Base-by-base conservation (phyloP, 2,797 vertebrate species). In the Otolemur crassicaudatus region DNA sequence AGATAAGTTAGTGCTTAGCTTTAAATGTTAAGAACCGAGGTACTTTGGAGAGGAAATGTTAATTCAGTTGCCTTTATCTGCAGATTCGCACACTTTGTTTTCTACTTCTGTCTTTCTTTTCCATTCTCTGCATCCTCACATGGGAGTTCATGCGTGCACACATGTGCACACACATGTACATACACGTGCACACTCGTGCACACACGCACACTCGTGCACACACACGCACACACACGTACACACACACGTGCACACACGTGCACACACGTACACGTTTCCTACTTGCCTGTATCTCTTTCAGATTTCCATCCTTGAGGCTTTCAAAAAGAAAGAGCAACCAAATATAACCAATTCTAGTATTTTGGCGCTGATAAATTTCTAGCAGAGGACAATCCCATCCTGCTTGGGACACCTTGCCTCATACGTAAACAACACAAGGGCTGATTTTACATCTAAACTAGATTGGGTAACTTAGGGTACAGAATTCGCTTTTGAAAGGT, bases 1-100 rank as follows among this genome's bases (percentile, higher is more conserved):
- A 63, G 80, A 79, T 56, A 89, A 94, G 72, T 96, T 90, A 73
- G 83, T 61, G 69, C 17, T 43, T 19, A 11, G 40, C 53, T 65
- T 25, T 27, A 27, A 29, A 31, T 46, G 91, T 37, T 87, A 53
- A 65, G 79, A 82, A 75, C 22, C 2, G 0, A 3, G 58, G 60
- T 23, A 20, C 27, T 72, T 85, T 34, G 27, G 67, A 60, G 63
- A 20, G 13, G 53, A 86, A 90, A 61, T 23, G 29, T 6, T 49
- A 19, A 49, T 79, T 65, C 58, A 27, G 10, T 40, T 40, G 27
- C 31, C 4, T 65, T 76, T 60, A 6, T 95, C 75, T 13, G 46
- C 8, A 76, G 81, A 4, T 2, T 60, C 53, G 58, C 58, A 14
- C 6, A 4, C 20, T 91, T 46, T 84, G 49, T 34, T 46, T 67